Evolutionary conservation across 1,140 invertebrate species (phyloP).

Genomic region (Micrasema longulum): DNA sequence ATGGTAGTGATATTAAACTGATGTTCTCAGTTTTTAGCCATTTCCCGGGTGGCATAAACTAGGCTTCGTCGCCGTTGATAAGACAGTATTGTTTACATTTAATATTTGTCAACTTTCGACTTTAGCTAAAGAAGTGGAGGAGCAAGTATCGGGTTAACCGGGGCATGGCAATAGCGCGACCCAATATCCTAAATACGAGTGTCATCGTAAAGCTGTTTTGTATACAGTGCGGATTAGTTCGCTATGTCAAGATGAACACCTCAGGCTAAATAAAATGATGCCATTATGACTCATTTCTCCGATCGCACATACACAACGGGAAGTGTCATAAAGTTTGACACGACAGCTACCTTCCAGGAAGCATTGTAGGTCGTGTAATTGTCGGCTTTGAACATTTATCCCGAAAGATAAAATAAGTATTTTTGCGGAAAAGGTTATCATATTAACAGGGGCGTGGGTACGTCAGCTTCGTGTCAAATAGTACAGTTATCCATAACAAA

Average conservation of each 20-base stretch:
- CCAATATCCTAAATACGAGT: slow-evolving; percentile 17
- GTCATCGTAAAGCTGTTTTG: slow-evolving; percentile 10
- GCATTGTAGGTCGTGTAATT: no score
- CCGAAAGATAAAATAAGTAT: no score
- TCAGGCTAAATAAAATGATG: slow-evolving; percentile 33
- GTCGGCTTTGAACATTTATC: no score
- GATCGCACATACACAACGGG: neutral
- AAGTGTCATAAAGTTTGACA: slow-evolving; percentile 33
- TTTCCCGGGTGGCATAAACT: slow-evolving; percentile 15
- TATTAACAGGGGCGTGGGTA: slow-evolving; percentile 59
- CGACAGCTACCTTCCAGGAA: slow-evolving; percentile 11
- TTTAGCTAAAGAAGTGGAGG: no score
- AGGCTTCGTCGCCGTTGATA: no score
- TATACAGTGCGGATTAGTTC: slow-evolving; percentile 18
- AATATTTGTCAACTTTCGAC: no score
- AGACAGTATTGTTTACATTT: no score
- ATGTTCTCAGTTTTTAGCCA: neutral
- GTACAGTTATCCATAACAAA: slow-evolving; percentile 59
- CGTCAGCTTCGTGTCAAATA: slow-evolving; percentile 66
- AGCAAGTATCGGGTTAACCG: slow-evolving; percentile 6
- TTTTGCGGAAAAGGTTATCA: slow-evolving; percentile 41
- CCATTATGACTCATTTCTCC: slow-evolving; percentile 22
- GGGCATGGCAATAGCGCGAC: slow-evolving; percentile 11
- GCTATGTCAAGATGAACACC: slow-evolving; percentile 32
- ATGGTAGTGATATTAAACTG: slow-evolving; percentile 7